Evolutionary conservation across 2,113 vertebrate species (phyloP).

Genomic region (Misgurnus mizolepis): DNA sequence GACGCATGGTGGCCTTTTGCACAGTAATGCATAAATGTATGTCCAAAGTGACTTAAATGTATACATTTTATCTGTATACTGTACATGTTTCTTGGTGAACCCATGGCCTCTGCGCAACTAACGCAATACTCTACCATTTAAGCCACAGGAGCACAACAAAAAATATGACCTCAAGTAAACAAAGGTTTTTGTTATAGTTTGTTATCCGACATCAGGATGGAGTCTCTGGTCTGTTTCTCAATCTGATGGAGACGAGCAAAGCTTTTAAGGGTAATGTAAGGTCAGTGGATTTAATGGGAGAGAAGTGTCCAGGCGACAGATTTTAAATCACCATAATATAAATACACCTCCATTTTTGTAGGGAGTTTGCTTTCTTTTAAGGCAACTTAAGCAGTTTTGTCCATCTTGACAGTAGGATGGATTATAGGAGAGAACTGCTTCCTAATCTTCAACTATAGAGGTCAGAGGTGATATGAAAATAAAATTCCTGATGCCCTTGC

Average conservation of each 20-base stretch:
- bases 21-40: too few relatives aligned
- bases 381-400: constrained; percentile 90
- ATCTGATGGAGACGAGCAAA: constrained; percentile 90
- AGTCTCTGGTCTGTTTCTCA: constrained; percentile 98
- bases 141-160: too few relatives aligned
- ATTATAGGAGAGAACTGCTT: constrained; percentile 86
- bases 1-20: too few relatives aligned
- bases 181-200: neutral
- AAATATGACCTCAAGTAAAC: too few relatives aligned
- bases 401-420: constrained; percentile 88
- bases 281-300: constrained; percentile 92
- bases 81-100: too few relatives aligned
- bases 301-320: constrained; percentile 96
- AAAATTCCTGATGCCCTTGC: constrained; percentile 82
- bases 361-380: constrained; percentile 94
- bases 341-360: constrained; percentile 97
- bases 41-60: too few relatives aligned
- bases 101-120: too few relatives aligned
- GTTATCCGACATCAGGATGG: constrained; percentile 48
- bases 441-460: constrained; percentile 90
- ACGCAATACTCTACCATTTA: too few relatives aligned
- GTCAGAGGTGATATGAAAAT: constrained; percentile 88
- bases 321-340: constrained; percentile 99
- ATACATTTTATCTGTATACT: too few relatives aligned
- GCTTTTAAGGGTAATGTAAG: constrained; percentile 98